Evolutionary conservation across 2,113 vertebrate genomes (phyloP).

Genomic region (Nothobranchius furzeri): DNA sequence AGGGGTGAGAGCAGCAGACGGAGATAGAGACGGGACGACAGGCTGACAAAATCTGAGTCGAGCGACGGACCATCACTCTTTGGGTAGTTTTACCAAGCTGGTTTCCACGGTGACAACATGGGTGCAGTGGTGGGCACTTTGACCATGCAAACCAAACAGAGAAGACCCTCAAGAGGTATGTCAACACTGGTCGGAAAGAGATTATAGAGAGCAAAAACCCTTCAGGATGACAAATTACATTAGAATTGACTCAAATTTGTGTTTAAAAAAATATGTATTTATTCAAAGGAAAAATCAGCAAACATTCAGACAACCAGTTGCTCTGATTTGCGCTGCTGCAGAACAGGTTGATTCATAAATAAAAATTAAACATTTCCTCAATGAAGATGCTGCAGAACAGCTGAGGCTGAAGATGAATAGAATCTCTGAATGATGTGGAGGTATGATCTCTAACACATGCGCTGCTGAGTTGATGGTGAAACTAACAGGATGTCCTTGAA

Average conservation of each 20-base stretch:
- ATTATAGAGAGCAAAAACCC: constrained; percentile 8
- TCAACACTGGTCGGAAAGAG: constrained; percentile 28
- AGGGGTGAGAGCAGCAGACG: constrained; percentile 26
- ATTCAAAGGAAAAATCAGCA: too few relatives aligned
- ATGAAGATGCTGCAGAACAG: constrained; percentile 14
- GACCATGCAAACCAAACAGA: constrained; percentile 97
- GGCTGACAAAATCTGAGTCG: constrained; percentile 19
- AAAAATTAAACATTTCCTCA: background rate
- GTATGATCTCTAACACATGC: constrained; percentile 7
- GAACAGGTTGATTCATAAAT: background rate
- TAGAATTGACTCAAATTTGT: background rate
- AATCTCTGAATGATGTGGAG: constrained; percentile 1
- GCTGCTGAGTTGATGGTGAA: constrained; percentile 17
- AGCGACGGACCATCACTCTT: constrained; percentile 41
- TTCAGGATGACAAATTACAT: background rate
- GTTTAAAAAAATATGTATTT: too few relatives aligned
- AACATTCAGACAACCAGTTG: background rate
- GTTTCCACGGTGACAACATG: constrained; percentile 84
- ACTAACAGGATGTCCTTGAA: constrained; percentile 55
- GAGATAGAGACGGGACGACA: constrained; percentile 4
- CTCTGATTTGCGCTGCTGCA: background rate
- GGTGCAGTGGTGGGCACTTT: constrained; percentile 97
- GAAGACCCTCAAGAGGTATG: constrained; percentile 94
- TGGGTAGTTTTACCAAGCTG: constrained; percentile 63
- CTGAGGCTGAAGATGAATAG: background rate